These are phyloP conservation scores for Epinephelus coioides DNA, from an alignment of 2,797 vertebrate genomes.

Conservation along the genomic window DNA sequence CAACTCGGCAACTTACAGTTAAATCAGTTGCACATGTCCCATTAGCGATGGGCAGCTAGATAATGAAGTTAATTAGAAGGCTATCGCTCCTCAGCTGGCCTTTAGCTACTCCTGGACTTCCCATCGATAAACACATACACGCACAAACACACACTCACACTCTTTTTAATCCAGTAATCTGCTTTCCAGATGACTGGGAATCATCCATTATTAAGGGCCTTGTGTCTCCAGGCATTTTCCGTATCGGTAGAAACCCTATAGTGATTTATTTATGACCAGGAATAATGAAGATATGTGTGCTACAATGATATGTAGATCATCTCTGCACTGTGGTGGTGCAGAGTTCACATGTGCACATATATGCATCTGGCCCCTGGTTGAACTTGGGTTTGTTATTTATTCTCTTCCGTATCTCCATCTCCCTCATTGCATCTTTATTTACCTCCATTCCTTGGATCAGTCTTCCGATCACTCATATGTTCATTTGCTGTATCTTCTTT, in stretches of 20 bases:
- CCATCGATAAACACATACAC: constrained; percentile 43
- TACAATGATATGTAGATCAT: constrained; percentile 28
- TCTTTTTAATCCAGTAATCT: constrained; percentile 54
- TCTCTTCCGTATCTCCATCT: neutral
- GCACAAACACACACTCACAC: constrained; percentile 21
- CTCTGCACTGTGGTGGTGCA: neutral
- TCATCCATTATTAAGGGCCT: constrained; percentile 61
- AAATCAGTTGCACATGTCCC: constrained; percentile 52
- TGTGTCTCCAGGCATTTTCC: constrained; percentile 42
- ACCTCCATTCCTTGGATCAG: neutral
- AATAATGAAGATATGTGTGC: constrained; percentile 55
- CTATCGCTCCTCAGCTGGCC: constrained; percentile 62
- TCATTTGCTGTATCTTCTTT: neutral
- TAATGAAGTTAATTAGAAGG: constrained; percentile 71
- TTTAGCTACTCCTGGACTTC: constrained; percentile 56
- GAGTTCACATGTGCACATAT: constrained; percentile 5
- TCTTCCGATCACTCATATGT: neutral
- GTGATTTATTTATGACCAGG: constrained; percentile 64
- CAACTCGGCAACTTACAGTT: constrained; percentile 18
- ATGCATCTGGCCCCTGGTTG: constrained; percentile 30
- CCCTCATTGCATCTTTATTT: constrained; percentile 5
- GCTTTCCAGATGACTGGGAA: constrained; percentile 33
- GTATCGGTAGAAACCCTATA: constrained; percentile 26
- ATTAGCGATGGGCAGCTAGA: constrained; percentile 61
- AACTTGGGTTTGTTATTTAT: constrained; percentile 20